Conservation (phyloP, 2,797 vertebrate species). For the Pogonophryne albipinna region DNA sequence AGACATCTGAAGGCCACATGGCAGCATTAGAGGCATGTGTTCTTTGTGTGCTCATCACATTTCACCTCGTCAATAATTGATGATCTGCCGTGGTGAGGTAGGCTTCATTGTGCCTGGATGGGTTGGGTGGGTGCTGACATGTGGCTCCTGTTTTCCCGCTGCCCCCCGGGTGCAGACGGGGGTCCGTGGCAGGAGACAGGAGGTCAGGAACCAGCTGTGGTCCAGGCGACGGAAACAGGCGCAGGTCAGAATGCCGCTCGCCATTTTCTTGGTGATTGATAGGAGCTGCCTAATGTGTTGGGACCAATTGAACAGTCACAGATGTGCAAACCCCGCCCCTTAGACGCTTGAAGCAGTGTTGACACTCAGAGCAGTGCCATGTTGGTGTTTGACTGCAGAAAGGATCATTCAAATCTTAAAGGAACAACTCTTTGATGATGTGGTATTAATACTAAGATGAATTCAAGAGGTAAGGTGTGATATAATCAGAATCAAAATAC, state of each 20-base stretch:
- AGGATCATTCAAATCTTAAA: slow-evolving; percentile 14
- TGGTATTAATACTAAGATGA: not conserved
- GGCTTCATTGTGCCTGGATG: slow-evolving; percentile 63
- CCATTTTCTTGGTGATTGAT: slow-evolving; percentile 66
- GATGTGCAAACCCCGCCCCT: slow-evolving; percentile 64
- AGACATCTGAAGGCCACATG: slow-evolving; percentile 36
- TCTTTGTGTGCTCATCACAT: slow-evolving; percentile 79
- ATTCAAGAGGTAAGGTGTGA: not conserved
- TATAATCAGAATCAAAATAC: no score
- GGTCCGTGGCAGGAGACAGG: slow-evolving; percentile 32
- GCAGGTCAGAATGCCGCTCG: slow-evolving; percentile 36
- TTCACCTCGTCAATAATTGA: slow-evolving; percentile 82
- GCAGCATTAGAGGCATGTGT: slow-evolving; percentile 30
- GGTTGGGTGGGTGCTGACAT: slow-evolving; percentile 63
- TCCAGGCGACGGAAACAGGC: slow-evolving; percentile 35
- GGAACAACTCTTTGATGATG: slow-evolving; percentile 11
- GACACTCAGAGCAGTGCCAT: slow-evolving; percentile 17
- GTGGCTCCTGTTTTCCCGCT: slow-evolving; percentile 71
- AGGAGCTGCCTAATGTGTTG: slow-evolving; percentile 59
- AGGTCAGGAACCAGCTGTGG: slow-evolving; percentile 76
- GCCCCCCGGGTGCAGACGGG: slow-evolving; percentile 50
- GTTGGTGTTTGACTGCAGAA: slow-evolving; percentile 6
- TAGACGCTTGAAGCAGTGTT: slow-evolving; percentile 33
- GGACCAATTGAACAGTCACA: slow-evolving; percentile 70
- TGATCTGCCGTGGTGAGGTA: slow-evolving; percentile 72